Evolutionary conservation across 1,140 invertebrate genomes (phyloP).

Genomic region (Diabrotica virgifera): DNA sequence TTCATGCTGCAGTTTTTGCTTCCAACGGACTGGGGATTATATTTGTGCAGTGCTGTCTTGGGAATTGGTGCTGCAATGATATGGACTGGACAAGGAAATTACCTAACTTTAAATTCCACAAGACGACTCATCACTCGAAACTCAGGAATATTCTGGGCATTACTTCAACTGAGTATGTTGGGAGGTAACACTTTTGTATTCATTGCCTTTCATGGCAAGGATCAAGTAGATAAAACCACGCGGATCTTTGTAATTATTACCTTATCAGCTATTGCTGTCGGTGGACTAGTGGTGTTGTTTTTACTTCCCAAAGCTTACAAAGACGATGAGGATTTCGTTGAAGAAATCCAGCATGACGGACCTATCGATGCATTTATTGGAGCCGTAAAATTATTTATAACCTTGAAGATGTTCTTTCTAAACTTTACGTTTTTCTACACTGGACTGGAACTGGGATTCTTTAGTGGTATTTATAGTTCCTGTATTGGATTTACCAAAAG

Average conservation of each 20-base stretch:
- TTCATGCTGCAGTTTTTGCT: constrained; percentile 82
- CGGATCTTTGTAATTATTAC: constrained; percentile 74
- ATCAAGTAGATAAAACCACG: constrained; percentile 61
- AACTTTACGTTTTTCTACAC: constrained; percentile 88
- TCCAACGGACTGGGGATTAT: constrained; percentile 78
- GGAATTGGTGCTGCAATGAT: constrained; percentile 87
- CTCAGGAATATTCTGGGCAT: constrained; percentile 93
- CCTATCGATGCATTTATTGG: constrained; percentile 68
- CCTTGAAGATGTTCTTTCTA: constrained; percentile 80
- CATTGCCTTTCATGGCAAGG: constrained; percentile 79
- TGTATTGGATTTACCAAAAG: constrained; percentile 78
- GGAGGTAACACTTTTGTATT: constrained; percentile 93
- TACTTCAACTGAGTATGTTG: constrained; percentile 88
- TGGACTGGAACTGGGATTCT: constrained; percentile 88
- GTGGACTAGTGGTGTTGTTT: constrained; percentile 68
- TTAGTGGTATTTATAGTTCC: constrained; percentile 91
- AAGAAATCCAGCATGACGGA: constrained; percentile 55
- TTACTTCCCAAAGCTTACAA: constrained; percentile 56
- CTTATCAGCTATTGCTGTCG: constrained; percentile 62
- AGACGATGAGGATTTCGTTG: constrained; percentile 54
- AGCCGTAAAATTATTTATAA: constrained; percentile 73
- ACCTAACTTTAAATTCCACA: constrained; percentile 87
- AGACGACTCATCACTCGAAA: constrained; percentile 85
- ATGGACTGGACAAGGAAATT: constrained; percentile 92
- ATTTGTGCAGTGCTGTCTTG: constrained; percentile 78